These are phyloP conservation scores for Helleia helle DNA, from an alignment of 2,888 invertebrate genomes.

Conservation along the genomic window DNA sequence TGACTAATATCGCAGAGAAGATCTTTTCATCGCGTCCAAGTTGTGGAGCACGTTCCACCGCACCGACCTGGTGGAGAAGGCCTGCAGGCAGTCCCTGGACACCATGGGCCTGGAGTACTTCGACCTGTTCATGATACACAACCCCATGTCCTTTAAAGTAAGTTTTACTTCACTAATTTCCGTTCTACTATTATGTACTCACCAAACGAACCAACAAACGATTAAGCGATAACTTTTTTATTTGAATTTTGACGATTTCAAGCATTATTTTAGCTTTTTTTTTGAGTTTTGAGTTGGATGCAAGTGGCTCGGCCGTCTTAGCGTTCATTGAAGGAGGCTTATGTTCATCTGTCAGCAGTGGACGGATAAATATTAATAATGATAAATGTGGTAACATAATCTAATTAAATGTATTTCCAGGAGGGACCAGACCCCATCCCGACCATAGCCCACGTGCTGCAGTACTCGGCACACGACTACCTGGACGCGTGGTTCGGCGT, in stretches of 20 bases:
- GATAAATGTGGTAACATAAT: too few species aligned
- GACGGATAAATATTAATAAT: too few species aligned
- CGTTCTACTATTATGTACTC: too few species aligned
- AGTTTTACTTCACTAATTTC: constrained; percentile 12
- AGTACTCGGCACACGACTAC: constrained; percentile 73
- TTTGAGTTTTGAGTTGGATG: too few species aligned
- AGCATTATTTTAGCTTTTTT: too few species aligned
- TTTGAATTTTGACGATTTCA: too few species aligned
- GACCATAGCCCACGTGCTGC: constrained; percentile 64
- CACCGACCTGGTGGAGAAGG: constrained; percentile 77
- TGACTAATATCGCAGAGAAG: constrained; percentile 52
- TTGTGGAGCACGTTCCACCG: constrained; percentile 83
- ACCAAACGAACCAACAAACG: too few species aligned
- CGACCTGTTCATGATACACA: constrained; percentile 87
- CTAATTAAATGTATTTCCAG: constrained; percentile 28
- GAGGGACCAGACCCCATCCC: constrained; percentile 73
- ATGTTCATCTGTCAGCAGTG: too few species aligned
- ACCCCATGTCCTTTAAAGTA: constrained; percentile 82
- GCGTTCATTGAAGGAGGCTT: too few species aligned
- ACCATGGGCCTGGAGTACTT: constrained; percentile 81
- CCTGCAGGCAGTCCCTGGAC: constrained; percentile 76
- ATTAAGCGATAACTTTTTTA: too few species aligned
- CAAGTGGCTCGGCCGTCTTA: too few species aligned
- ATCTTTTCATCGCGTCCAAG: constrained; percentile 81
- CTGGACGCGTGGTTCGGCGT: constrained; percentile 86